Conservation (phyloP, 2,113 vertebrate species). For the Rhipidura dahli region DNA sequence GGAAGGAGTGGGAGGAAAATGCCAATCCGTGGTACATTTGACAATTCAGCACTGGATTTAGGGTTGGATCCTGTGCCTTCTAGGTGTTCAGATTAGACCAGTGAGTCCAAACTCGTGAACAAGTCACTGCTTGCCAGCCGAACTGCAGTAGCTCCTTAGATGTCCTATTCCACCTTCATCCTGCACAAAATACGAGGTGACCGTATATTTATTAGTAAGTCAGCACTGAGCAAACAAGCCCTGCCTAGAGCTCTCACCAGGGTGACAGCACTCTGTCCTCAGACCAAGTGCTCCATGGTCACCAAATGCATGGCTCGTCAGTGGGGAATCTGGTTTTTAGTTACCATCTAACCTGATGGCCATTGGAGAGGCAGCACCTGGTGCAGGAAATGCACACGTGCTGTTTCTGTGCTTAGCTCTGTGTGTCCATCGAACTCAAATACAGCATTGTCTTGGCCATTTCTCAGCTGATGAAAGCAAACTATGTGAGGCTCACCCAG, state of each 20-base stretch:
- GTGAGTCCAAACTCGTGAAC: background rate
- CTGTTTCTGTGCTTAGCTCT: background rate
- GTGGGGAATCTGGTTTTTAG: background rate
- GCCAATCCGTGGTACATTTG: background rate
- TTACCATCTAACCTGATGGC: background rate
- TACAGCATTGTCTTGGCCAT: background rate
- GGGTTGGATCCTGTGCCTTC: background rate
- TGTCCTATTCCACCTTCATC: background rate
- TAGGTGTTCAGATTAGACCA: background rate
- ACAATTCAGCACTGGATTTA: background rate
- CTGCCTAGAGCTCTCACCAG: background rate
- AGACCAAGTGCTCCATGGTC: background rate
- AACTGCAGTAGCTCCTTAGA: background rate
- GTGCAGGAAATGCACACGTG: background rate
- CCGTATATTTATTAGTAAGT: background rate
- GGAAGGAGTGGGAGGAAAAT: background rate
- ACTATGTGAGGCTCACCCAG: background rate
- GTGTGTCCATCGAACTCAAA: background rate
- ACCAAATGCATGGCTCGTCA: background rate
- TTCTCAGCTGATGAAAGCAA: slow-evolving; percentile 3
- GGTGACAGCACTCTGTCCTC: background rate
- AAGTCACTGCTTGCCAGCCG: background rate
- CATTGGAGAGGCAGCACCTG: background rate
- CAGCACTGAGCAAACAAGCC: background rate
- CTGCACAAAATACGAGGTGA: background rate